Conservation (phyloP, 2,797 vertebrate species). For the Notolabrus celidotus region DNA sequence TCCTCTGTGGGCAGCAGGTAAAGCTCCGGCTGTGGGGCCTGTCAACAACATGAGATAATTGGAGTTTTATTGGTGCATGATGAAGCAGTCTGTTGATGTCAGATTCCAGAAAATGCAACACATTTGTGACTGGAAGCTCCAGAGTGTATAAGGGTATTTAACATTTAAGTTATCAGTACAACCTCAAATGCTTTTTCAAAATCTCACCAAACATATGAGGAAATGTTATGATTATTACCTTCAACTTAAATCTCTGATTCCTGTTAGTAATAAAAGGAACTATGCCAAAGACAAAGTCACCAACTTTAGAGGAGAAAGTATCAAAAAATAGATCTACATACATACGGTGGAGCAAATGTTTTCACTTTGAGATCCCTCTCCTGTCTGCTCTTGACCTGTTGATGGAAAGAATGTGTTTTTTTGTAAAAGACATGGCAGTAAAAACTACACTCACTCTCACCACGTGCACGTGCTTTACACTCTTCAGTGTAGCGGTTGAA, state of each 20-base stretch:
- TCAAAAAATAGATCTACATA: conserved; percentile 77
- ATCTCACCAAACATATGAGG: not conserved
- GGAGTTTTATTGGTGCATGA: not conserved
- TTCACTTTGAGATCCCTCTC: conserved; percentile 92
- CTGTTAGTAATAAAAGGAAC: too few species aligned
- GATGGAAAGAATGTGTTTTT: conserved; percentile 37
- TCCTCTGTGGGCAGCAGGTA: conserved; percentile 89
- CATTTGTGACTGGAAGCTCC: too few species aligned
- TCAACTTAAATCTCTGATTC: too few species aligned
- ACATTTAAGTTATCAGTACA: too few species aligned
- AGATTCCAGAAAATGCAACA: too few species aligned
- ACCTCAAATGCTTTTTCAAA: too few species aligned
- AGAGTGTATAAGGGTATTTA: too few species aligned
- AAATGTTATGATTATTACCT: not conserved
- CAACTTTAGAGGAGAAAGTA: not conserved
- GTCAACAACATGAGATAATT: conserved; percentile 11
- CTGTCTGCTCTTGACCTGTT: conserved; percentile 92
- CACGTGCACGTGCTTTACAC: conserved; percentile 39
- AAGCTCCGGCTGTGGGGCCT: conserved; percentile 93
- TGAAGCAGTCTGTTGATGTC: not conserved
- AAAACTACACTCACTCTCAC: conserved; percentile 25
- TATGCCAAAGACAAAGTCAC: not conserved
- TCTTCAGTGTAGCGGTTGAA: conserved; percentile 39
- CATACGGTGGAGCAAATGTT: conserved; percentile 92
- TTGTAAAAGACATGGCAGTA: conserved; percentile 24